Evolutionary conservation across 2,888 invertebrate species (phyloP), one percentile per base, ranked within the genome.

Genomic region (Macrophya alboannulata): DNA sequence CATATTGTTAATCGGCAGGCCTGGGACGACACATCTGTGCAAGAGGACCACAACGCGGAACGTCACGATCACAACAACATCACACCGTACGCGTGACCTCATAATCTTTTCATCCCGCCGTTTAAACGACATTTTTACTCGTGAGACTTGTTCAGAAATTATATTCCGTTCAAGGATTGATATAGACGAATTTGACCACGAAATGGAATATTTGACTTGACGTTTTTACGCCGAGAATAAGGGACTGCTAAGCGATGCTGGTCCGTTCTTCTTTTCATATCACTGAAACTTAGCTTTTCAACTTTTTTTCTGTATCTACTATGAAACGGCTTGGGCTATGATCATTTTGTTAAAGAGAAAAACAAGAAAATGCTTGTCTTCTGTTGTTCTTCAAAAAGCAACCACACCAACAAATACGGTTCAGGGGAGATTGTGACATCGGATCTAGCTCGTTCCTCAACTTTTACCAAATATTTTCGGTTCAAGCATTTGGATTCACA

Each of bases 1-100:
- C 76, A 81, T 81, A 87, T 87, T 48, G 88, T 45, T 74, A 45
- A 45, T 74, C 72, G 55, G 77, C 40, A 59, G 59, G 81, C 59
- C 62, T 81, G 81, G 81, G 81, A 62, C 81, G 59, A 81, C 21
- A 40, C 37, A 12, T 31, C 81, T 62, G 81, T 81, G 81, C 81
- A 81, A 81, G 81, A 81, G 59, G 81, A 81, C 62, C 51, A 81
- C 81, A n/a, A 81, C 81, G 59, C 37, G 15, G 62, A 62, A 40
- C 40, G 62, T 31, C 51, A 81, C 25, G 62, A 43, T 21, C 37
- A 81, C 43, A 59, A 81, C 43, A 59, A 40, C 21, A 55, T 55
- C n/a, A 43, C 31, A 43, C 40, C 37, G 21, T 81, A 81, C 62
- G 81, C 81, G 59, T 81, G 21, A 81, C 51, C 45, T 40, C 25